Evolutionary conservation across 2,888 invertebrate species (phyloP).

Genomic region (Tridacna gigas): DNA sequence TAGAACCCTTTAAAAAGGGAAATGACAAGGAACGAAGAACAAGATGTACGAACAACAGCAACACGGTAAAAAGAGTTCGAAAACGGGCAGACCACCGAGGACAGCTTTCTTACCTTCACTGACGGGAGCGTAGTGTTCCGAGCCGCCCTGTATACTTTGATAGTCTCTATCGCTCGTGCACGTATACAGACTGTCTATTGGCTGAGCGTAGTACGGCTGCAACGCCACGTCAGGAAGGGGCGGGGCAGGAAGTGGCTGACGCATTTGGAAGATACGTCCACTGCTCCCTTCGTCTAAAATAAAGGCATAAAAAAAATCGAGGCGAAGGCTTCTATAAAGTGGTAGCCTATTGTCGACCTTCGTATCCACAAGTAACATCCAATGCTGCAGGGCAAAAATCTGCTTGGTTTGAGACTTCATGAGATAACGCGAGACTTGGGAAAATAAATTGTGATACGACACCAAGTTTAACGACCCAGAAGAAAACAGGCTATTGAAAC

Average conservation of each 20-base stretch:
- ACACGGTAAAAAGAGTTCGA: not conserved
- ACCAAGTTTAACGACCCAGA: too few relatives aligned
- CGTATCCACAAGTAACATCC: too few relatives aligned
- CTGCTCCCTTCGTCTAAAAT: not conserved
- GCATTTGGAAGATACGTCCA: constrained; percentile 13
- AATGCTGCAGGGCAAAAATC: too few relatives aligned
- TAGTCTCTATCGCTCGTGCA: constrained; percentile 19
- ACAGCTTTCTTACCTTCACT: constrained; percentile 4
- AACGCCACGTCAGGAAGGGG: constrained; percentile 1
- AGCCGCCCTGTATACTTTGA: constrained; percentile 30
- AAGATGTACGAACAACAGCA: too few relatives aligned
- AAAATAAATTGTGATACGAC: too few relatives aligned
- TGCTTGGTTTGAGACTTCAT: too few relatives aligned
- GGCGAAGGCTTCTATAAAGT: too few relatives aligned
- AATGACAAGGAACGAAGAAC: too few relatives aligned
- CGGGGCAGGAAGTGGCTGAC: constrained; percentile 20
- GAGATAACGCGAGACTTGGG: too few relatives aligned
- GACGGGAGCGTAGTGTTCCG: constrained; percentile 25
- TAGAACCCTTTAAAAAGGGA: too few relatives aligned
- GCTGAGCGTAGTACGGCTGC: constrained; percentile 20
- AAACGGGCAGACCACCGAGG: not conserved
- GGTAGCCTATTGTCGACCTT: too few relatives aligned
- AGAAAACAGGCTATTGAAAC: too few relatives aligned
- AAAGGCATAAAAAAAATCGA: not conserved
- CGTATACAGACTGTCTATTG: constrained; percentile 21